A percentile compares a stretch with the other conserved stretches of the same genome.
Evolutionary conservation across 2,888 invertebrate species (phyloP).

Genomic region (Rhaphigaster nebulosa): DNA sequence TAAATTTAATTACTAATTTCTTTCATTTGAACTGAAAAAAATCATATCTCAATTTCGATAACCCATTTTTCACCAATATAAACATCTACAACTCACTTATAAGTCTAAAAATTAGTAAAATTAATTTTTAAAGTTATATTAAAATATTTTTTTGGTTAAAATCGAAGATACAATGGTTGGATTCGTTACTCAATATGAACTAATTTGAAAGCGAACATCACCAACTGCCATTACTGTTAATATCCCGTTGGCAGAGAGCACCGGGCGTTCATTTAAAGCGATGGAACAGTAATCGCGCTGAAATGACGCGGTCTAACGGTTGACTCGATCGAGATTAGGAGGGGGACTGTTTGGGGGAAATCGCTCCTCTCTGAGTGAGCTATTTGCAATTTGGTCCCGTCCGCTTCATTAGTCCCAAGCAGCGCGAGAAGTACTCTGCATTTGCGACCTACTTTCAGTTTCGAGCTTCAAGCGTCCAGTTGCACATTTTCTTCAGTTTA

Average conservation of each 20-base stretch:
- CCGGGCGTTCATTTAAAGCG: neutral
- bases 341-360: neutral
- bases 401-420: neutral
- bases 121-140: too few relatives aligned
- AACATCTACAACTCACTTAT: too few relatives aligned
- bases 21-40: too few relatives aligned
- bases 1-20: too few relatives aligned
- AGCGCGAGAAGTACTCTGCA: neutral
- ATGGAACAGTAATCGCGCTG: neutral
- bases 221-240: neutral
- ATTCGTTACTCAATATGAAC: neutral
- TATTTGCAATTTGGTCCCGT: constrained; percentile 6
- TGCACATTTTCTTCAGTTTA: neutral
- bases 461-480: neutral
- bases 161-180: too few relatives aligned
- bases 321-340: constrained; percentile 14
- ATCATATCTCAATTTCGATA: too few relatives aligned
- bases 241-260: neutral
- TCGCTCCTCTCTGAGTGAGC: neutral
- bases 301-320: constrained; percentile 17
- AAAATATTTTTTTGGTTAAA: too few relatives aligned
- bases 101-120: too few relatives aligned
- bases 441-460: neutral
- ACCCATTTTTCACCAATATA: too few relatives aligned
- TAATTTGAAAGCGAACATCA: neutral